Evolutionary conservation across 2,113 vertebrate genomes (phyloP), one percentile per base, ranked within the genome.

Genomic region (Alligator mississippiensis): DNA sequence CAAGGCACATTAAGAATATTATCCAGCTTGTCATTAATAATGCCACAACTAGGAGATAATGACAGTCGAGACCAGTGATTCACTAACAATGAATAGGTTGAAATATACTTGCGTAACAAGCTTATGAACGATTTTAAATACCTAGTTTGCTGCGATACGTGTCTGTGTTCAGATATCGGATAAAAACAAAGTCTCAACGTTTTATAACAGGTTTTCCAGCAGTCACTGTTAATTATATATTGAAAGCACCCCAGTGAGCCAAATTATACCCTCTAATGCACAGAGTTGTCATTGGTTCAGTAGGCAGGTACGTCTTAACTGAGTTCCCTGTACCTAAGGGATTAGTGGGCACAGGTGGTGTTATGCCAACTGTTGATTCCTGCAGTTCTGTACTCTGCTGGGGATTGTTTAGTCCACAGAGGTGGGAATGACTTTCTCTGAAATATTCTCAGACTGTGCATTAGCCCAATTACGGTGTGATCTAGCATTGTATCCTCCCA

Each of bases 391-490:
- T 17, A 90, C 24, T 77, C 74, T 83, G 16, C 55, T 18, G 77
- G 87, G 82, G 28, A 4, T 13, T 34, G 19, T 84, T 94, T 15
- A 77, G 62, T 88, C 93, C 38, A 18, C 55, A 22, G 83, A 16
- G 64, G 5, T 89, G 61, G 83, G 85, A 70, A 77, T 92, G 77
- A 75, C 74, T 66, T 89, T 80, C 70, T 47, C 2, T 30, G 28
- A 89, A 64, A 74, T 87, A 80, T 87, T 87, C 93, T 90, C 93
- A 87, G 92, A 16, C 19, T 59, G 17, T 77, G 75, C 58, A 82
- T 93, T 68, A 21, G 61, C 88, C 70, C 80, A 76, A 86, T 34
- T 77, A 89, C 28, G 24, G 8, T 22, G 74, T 82, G 89, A 80
- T 81, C 74, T 38, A 57, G 57, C 79, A 78, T 77, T 25, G 1